phyloP scores from a whole-genome alignment of 2,113 vertebrate genomes.

The Anser brachyrhynchus region DNA sequence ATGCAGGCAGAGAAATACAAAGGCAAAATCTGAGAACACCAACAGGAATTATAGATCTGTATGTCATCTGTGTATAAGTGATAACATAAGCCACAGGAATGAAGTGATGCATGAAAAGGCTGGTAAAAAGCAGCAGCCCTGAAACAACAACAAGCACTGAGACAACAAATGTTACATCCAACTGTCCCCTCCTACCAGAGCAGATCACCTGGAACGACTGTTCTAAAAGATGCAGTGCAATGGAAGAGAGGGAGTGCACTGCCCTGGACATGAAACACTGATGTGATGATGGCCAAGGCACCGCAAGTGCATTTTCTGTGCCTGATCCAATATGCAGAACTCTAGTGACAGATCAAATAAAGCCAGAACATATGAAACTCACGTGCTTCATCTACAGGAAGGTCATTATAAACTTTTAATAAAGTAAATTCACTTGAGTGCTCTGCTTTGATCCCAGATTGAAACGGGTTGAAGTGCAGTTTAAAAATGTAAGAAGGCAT shows the following conservation, averaged over 20 bases:
- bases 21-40: conserved; percentile 18
- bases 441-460: neutral
- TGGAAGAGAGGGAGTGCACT: neutral
- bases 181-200: neutral
- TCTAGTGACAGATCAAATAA: neutral
- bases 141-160: neutral
- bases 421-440: neutral
- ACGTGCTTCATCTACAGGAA: neutral
- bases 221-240: neutral
- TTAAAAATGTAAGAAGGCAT: neutral
- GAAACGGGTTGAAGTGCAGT: neutral
- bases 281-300: neutral
- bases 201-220: neutral
- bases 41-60: conserved; percentile 29
- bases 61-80: conserved; percentile 10
- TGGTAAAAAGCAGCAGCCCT: neutral
- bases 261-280: neutral
- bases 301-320: neutral
- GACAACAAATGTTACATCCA: neutral
- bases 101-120: neutral
- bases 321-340: neutral
- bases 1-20: conserved; percentile 33
- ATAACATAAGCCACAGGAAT: conserved; percentile 30
- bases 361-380: neutral
- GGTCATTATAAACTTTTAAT: neutral